These are phyloP conservation scores for Agrypnus murinus DNA, from an alignment of 2,888 invertebrate species.

Conservation along the genomic window DNA sequence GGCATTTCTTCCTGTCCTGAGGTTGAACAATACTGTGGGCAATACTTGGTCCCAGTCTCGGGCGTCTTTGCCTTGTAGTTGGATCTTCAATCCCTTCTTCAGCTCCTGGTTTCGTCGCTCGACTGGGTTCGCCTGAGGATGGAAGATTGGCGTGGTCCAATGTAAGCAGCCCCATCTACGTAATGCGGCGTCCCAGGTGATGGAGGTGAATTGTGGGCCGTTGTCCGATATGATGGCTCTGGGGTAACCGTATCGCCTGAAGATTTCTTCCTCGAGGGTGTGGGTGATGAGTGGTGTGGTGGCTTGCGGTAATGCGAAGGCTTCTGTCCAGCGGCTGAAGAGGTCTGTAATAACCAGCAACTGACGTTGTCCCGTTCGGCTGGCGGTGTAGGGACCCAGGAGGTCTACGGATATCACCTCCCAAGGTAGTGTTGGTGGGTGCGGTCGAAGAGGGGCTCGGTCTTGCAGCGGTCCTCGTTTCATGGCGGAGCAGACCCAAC, in stretches of 20 bases:
- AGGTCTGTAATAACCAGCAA: slow-evolving; percentile 55
- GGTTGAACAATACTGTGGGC: slow-evolving; percentile 18
- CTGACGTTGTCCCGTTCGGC: slow-evolving; percentile 41
- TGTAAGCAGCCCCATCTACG: slow-evolving; percentile 40
- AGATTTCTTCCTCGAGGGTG: slow-evolving; percentile 42
- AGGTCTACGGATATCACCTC: slow-evolving; percentile 20
- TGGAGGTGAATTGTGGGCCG: slow-evolving; percentile 37
- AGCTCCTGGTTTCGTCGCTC: slow-evolving; percentile 58
- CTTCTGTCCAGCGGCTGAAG: slow-evolving; percentile 57
- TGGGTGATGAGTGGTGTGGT: slow-evolving; percentile 14
- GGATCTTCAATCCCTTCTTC: slow-evolving; percentile 52
- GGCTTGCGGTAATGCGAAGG: slow-evolving; percentile 42
- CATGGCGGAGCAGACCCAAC: background rate
- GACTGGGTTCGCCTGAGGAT: slow-evolving; percentile 55
- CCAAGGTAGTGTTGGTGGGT: slow-evolving; percentile 37
- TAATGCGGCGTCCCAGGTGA: slow-evolving; percentile 32
- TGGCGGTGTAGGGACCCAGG: slow-evolving; percentile 11
- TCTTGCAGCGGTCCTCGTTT: background rate
- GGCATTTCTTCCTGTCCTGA: slow-evolving; percentile 45
- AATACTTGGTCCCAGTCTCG: slow-evolving; percentile 41
- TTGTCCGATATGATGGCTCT: slow-evolving; percentile 44
- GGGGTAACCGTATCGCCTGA: slow-evolving; percentile 42
- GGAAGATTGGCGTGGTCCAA: slow-evolving; percentile 56
- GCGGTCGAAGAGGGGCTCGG: slow-evolving; percentile 37
- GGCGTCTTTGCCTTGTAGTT: background rate